phyloP scores from a whole-genome alignment of 1,140 invertebrate genomes.

The Trichoplusia ni region DNA sequence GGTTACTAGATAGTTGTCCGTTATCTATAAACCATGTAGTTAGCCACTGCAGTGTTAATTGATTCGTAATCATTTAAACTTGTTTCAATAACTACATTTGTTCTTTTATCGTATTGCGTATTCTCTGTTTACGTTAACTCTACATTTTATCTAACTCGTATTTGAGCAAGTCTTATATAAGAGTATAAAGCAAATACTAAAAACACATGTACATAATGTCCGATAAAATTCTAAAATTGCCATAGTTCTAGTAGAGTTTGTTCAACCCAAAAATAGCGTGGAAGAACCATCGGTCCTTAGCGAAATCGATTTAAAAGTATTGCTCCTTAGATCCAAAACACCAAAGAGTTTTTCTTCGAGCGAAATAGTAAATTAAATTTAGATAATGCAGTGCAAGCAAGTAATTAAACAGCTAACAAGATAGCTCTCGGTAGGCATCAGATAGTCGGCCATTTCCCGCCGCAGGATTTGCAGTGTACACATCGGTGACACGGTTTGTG shows the following conservation, averaged over 20 bases:
- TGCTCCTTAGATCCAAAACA: no score
- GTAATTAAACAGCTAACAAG: slow-evolving; percentile 1
- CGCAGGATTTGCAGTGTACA: slow-evolving; percentile 40
- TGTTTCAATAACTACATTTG: no score
- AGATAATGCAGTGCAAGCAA: no score
- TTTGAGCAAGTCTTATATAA: not conserved
- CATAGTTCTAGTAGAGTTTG: not conserved
- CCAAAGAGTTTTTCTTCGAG: no score
- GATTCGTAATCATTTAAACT: no score
- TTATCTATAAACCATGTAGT: no score
- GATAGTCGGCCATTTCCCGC: slow-evolving; percentile 29
- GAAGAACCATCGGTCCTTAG: no score
- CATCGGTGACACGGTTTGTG: slow-evolving; percentile 25
- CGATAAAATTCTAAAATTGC: not conserved
- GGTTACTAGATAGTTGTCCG: no score
- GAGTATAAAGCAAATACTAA: not conserved
- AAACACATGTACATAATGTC: not conserved
- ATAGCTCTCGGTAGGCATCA: not conserved
- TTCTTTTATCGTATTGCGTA: not conserved
- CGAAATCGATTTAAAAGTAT: no score
- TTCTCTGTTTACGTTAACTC: not conserved
- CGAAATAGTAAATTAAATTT: no score
- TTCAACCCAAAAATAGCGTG: no score
- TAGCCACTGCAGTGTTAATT: no score
- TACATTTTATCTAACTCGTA: slow-evolving; percentile 1